A percentile compares a stretch with the other conserved stretches of the same genome.
Evolutionary conservation across 2,113 vertebrate genomes (phyloP).

Genomic region (Dicentrarchus labrax): DNA sequence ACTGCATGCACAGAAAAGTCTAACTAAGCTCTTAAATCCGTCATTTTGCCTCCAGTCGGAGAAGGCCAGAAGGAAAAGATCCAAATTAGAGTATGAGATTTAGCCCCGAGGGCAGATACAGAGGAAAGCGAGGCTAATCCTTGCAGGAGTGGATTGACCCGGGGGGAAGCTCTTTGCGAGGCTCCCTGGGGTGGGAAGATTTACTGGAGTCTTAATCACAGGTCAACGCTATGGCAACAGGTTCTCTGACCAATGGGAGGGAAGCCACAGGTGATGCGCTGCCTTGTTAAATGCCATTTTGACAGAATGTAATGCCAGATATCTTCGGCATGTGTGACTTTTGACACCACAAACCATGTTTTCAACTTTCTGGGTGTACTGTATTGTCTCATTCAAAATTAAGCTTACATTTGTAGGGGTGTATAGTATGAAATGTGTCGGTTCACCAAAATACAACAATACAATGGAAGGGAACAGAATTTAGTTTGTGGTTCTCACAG

Average conservation of each 20-base stretch:
- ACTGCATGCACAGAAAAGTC: not conserved
- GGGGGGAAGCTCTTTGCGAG: slow-evolving; percentile 27
- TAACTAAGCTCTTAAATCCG: not conserved
- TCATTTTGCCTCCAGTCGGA: slow-evolving; percentile 18
- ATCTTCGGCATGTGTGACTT: slow-evolving; percentile 75
- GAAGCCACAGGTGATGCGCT: slow-evolving; percentile 47
- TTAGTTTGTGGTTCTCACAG: not conserved
- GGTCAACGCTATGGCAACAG: slow-evolving; percentile 51
- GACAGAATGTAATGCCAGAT: slow-evolving; percentile 72
- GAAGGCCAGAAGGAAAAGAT: slow-evolving; percentile 6
- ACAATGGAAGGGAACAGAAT: not conserved
- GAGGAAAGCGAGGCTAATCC: slow-evolving; percentile 45
- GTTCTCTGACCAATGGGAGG: slow-evolving; percentile 63
- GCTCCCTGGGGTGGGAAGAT: slow-evolving; percentile 75
- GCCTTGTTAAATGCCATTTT: slow-evolving; percentile 68
- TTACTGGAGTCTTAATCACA: slow-evolving; percentile 79
- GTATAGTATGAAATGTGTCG: not conserved
- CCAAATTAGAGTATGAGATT: slow-evolving; percentile 25
- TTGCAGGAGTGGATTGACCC: slow-evolving; percentile 46
- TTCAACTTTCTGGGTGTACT: slow-evolving; percentile 49
- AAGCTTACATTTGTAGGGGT: not conserved
- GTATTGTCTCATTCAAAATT: slow-evolving; percentile 22
- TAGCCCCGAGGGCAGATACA: slow-evolving; percentile 16
- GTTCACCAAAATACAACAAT: not conserved
- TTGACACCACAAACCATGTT: slow-evolving; percentile 63